Conservation (phyloP, 1,140 invertebrate species). For the Hypsibius dujardini region DNA sequence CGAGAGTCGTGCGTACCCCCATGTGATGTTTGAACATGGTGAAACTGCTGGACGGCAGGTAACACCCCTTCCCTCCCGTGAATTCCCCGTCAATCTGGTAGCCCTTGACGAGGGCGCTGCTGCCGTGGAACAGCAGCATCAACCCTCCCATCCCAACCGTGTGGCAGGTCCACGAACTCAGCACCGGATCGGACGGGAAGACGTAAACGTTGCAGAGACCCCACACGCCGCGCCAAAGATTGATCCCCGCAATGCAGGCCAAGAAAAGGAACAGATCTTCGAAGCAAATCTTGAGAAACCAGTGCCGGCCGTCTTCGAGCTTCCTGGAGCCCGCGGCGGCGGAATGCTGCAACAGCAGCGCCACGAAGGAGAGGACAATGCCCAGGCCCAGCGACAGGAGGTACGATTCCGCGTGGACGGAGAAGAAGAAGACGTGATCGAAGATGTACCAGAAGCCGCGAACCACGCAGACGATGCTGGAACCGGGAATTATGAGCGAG, state of each 20-base stretch:
- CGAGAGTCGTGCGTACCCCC: not conserved
- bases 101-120: conserved; percentile 58
- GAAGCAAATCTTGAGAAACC: conserved; percentile 32
- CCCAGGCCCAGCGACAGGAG: conserved; percentile 47
- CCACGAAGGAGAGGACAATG: conserved; percentile 47
- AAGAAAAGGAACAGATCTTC: conserved; percentile 51
- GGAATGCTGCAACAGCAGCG: conserved; percentile 51
- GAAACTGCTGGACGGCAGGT: conserved; percentile 34
- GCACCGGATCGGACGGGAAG: conserved; percentile 45
- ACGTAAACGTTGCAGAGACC: conserved; percentile 56
- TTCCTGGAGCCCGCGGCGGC: conserved; percentile 39
- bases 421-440: conserved; percentile 52
- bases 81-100: conserved; percentile 66
- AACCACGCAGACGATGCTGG: conserved; percentile 67
- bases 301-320: not conserved
- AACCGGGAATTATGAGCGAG: conserved; percentile 60
- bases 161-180: conserved; percentile 59
- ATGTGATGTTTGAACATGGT: not conserved
- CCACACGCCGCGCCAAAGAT: conserved; percentile 71
- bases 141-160: conserved; percentile 49
- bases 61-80: conserved; percentile 53
- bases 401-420: conserved; percentile 36
- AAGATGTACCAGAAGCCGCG: conserved; percentile 59
- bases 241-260: conserved; percentile 59
- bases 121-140: conserved; percentile 59